Conservation (phyloP, 2,797 vertebrate species). For the Parambassis ranga region DNA sequence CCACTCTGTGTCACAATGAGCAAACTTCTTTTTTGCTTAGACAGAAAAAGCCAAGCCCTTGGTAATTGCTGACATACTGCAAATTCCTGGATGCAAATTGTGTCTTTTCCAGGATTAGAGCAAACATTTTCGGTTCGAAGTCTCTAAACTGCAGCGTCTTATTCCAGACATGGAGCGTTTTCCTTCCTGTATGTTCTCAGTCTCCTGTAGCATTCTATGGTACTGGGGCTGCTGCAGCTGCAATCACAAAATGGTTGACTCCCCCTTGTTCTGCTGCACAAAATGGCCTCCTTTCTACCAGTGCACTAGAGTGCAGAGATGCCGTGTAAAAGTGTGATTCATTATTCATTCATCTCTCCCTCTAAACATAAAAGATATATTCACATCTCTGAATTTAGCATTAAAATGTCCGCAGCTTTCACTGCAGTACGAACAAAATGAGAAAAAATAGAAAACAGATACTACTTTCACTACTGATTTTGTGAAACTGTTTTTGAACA, state of each 20-base stretch:
- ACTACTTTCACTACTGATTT: no score
- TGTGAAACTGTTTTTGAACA: neutral
- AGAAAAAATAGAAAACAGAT: neutral
- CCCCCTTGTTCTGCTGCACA: constrained; percentile 66
- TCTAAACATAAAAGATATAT: neutral
- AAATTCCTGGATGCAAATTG: constrained; percentile 61
- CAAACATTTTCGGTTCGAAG: constrained; percentile 40
- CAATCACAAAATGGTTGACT: constrained; percentile 82
- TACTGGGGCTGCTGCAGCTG: constrained; percentile 57
- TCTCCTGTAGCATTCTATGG: constrained; percentile 16
- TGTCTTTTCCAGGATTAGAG: constrained; percentile 64
- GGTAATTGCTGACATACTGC: constrained; percentile 57
- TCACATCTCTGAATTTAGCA: neutral
- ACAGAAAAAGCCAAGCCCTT: constrained; percentile 43
- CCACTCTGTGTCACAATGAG: constrained; percentile 37
- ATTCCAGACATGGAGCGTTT: constrained; percentile 8
- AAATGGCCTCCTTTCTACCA: constrained; percentile 79
- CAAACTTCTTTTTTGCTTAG: constrained; percentile 46
- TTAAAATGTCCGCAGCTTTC: neutral
- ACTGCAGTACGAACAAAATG: neutral
- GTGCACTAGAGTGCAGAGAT: constrained; percentile 34
- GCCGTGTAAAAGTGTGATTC: constrained; percentile 19
- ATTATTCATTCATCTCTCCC: constrained; percentile 3
- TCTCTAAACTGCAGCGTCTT: constrained; percentile 25
- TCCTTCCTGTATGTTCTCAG: constrained; percentile 18